A percentile compares a stretch with the other conserved stretches of the same genome.
These are phyloP conservation scores for Stigmatopora nigra DNA, from an alignment of 2,113 vertebrate species.

Conservation along the genomic window DNA sequence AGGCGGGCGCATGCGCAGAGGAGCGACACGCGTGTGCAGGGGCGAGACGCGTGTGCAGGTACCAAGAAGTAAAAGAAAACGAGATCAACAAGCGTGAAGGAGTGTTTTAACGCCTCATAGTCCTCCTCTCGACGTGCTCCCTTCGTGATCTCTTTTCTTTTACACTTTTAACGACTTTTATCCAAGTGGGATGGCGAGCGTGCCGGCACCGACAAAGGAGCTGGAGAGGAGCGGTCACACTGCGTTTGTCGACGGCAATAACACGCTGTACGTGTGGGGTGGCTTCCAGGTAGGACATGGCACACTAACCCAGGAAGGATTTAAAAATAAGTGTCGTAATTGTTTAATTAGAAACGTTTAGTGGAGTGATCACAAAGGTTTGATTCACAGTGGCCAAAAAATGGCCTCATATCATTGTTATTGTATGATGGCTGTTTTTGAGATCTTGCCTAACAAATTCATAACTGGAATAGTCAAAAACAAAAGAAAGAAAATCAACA, in stretches of 20 bases:
- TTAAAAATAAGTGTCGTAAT: too few species aligned
- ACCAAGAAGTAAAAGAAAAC: background rate
- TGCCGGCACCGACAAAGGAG: constrained; percentile 41
- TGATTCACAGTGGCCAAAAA: background rate
- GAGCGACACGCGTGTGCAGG: background rate
- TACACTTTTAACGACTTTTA: background rate
- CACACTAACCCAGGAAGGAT: background rate
- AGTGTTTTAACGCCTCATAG: background rate
- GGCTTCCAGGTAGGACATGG: constrained; percentile 80
- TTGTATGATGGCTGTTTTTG: background rate
- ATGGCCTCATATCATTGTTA: background rate
- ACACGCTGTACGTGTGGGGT: constrained; percentile 83
- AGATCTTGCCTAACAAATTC: background rate
- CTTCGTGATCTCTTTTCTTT: background rate
- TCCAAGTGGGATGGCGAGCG: background rate
- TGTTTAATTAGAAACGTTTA: too few species aligned
- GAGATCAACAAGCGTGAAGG: background rate
- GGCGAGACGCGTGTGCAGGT: background rate
- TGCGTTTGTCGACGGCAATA: constrained; percentile 75
- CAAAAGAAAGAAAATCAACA: too few species aligned
- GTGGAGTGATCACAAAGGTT: background rate
- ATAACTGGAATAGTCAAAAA: background rate
- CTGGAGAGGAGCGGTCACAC: constrained; percentile 85
- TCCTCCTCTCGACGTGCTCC: background rate
- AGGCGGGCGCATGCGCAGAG: background rate